Evolutionary conservation across 2,888 invertebrate species (phyloP), one percentile per base, ranked within the genome.

Genomic region (Ariolimax columbianus): DNA sequence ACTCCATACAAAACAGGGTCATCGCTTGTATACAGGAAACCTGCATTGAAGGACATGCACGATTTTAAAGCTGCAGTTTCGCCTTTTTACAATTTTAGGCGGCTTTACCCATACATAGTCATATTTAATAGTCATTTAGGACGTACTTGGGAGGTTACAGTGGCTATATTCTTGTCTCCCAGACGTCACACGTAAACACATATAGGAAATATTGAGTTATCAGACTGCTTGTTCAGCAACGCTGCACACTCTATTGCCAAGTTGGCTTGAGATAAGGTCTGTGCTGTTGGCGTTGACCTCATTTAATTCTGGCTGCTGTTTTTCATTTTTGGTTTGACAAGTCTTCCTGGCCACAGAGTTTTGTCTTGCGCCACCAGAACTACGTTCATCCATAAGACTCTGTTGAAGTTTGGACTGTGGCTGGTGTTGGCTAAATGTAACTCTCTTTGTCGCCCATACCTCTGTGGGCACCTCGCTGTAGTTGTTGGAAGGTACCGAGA

Each of bases 391-490:
- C 6, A 30, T 6, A 63, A 0, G 2, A 9, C 63, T 26, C 1
- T 73, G 63, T 4, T 75, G 43, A 26, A 1, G 73, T 19, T 26
- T 73, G 1, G 51, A 23, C 2, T 33, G 47, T 43, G 40, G 40
- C 14, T 72, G 55, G 0, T 68, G 77, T 4, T 78, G 68, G 43
- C 43, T 77, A n/a, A 73, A 33, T n/a, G 47, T 84, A 14, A 36
- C 19, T 7, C 73, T 30, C 30, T 77, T 77, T 38, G 73, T 83
- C 26, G 77, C 80, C 75, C 73, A 75, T 7, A 43, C 55, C 68
- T 86, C 83, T 30, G 83, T 86, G 11, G 55, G 51, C 6, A 79
- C 59, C 63, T 80, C 80, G 26, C 78, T 79, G 43, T 79, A 79
- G 73, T 43, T 79, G 4, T n/a, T 43, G 33, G 70, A 47, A 33